Conservation (phyloP, 2,113 vertebrate species). For the Fregata magnificens region DNA sequence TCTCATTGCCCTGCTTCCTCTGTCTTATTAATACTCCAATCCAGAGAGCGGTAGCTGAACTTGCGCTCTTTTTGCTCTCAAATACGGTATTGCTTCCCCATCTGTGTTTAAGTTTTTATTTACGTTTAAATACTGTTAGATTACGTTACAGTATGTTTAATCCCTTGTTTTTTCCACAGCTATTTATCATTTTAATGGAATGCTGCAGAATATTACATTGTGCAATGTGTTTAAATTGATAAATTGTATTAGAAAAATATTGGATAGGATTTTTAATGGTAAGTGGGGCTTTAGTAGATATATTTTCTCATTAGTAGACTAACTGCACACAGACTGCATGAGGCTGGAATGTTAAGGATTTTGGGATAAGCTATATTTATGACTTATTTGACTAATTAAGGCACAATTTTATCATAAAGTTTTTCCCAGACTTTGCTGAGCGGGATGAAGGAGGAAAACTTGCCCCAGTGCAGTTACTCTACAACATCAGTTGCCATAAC, state of each 20-base stretch:
- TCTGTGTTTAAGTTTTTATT: constrained; percentile 46
- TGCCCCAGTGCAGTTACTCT: constrained; percentile 78
- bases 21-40: constrained; percentile 64
- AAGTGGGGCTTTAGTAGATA: constrained; percentile 75
- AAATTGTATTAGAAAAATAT: constrained; percentile 78
- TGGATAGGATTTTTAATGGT: constrained; percentile 75
- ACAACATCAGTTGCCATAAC: constrained; percentile 82
- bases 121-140: constrained; percentile 56
- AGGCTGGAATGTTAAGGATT: constrained; percentile 73
- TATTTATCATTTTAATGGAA: constrained; percentile 81
- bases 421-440: constrained; percentile 75
- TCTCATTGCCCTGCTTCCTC: constrained; percentile 60
- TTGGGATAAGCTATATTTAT: constrained; percentile 78
- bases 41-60: background rate
- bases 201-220: constrained; percentile 72
- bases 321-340: constrained; percentile 54
- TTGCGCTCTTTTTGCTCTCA: background rate
- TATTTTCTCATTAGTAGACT: constrained; percentile 81
- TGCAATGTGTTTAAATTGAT: constrained; percentile 79
- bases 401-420: constrained; percentile 76
- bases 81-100: background rate
- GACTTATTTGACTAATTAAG: constrained; percentile 81
- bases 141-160: constrained; percentile 67
- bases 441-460: constrained; percentile 74
- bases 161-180: constrained; percentile 49